These are phyloP conservation scores for Dryobota labecula DNA, from an alignment of 2,888 invertebrate genomes.

Conservation along the genomic window DNA sequence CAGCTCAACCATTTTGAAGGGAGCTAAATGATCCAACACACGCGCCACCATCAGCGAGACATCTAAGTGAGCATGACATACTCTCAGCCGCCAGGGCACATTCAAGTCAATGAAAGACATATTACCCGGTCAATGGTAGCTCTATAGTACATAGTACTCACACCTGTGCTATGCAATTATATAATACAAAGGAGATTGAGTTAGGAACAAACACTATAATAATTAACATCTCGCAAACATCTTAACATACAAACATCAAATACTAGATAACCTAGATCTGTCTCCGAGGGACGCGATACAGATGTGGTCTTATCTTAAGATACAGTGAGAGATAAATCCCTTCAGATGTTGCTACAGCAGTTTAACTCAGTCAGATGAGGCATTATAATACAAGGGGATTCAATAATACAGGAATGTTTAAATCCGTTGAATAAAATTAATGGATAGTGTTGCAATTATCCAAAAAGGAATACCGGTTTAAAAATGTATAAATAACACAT, in stretches of 20 bases:
- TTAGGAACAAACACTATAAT: conserved; percentile 7
- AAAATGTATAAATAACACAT: not conserved
- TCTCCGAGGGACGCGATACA: not conserved
- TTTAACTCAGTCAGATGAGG: not conserved
- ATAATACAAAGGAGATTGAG: no score
- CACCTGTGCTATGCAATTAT: no score
- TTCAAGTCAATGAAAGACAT: no score
- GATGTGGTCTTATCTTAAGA: conserved; percentile 33
- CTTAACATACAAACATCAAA: conserved; percentile 15
- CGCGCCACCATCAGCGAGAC: no score
- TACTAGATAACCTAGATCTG: conserved; percentile 43
- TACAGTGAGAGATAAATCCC: conserved; percentile 28
- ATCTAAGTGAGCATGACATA: no score
- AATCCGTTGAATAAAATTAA: not conserved
- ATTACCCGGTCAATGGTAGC: no score
- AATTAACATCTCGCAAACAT: not conserved
- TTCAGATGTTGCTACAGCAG: conserved; percentile 7
- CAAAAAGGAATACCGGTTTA: not conserved
- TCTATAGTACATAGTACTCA: no score
- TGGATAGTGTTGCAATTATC: not conserved
- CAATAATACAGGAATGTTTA: not conserved
- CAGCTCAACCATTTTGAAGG: no score
- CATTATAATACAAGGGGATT: not conserved
- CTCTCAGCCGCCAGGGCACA: no score
- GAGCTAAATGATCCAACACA: no score